Evolutionary conservation across 2,888 invertebrate species (phyloP).

Genomic region (Nyleta sp.): DNA sequence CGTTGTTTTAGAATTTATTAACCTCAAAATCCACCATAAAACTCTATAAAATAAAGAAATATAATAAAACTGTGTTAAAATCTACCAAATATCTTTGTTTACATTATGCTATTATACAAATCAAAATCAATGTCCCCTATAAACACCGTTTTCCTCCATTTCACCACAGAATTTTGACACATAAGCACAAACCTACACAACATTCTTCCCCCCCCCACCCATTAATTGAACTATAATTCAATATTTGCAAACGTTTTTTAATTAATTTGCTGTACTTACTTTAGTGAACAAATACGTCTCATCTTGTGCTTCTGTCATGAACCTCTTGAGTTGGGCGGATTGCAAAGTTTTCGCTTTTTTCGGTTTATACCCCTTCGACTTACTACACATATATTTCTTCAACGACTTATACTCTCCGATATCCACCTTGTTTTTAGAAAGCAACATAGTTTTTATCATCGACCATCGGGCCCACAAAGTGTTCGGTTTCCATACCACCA

Average conservation of each 20-base stretch:
- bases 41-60: no score
- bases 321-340: neutral
- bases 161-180: no score
- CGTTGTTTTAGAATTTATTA: no score
- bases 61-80: no score
- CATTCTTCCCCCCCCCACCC: no score
- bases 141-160: no score
- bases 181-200: no score
- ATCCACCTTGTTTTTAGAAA: neutral
- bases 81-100: no score
- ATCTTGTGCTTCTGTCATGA: neutral
- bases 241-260: neutral
- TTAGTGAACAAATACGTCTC: constrained; percentile 10
- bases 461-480: constrained; percentile 13
- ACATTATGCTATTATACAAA: no score
- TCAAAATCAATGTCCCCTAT: no score
- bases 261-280: constrained; percentile 1
- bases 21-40: no score
- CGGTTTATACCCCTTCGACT: constrained; percentile 8
- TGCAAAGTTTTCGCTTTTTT: constrained; percentile 7
- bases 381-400: neutral
- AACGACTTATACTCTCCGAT: neutral
- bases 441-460: constrained; percentile 1
- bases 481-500: neutral
- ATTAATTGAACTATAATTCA: neutral